Evolutionary conservation across 2,888 invertebrate genomes (phyloP), one percentile per base, ranked within the genome.

Genomic region (Drosophila helvetica): DNA sequence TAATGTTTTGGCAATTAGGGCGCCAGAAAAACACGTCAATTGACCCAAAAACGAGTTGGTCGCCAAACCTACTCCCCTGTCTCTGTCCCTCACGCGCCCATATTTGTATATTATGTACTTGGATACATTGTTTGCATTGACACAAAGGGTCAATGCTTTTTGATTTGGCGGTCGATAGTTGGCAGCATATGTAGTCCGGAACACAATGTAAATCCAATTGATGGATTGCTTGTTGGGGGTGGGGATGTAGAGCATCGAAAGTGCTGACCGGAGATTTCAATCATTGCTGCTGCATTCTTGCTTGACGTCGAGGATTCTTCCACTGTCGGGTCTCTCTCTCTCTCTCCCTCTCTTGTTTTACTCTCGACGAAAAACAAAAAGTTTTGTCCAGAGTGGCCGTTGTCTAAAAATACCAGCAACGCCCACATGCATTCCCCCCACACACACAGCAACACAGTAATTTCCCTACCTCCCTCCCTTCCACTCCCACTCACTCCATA

Each of bases 21-120:
- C 12, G 45, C 43, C 48, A 69, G 53, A 63, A 71, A 74, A 82
- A 86, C 58, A 69, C 53, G 55, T 60, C 75, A 78, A 79, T 80
- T 86, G 85, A 83, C 88, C 88, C 65, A 86, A 74, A 86, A 86
- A 89, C 74, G 76, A 75, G 75, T 64, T 74, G 59, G 58, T 48
- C 55, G 51, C 65, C 55, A 46, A 54, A 53, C 48, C 19, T 8
- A 27, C 8, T 27, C 8, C 27, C 5, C 43, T 33, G 25, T 45
- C 25, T 8, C 67, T 27, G 47, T 15, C 17, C 15, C 19, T 6
- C 42, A 48, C 27, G 25, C 45, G 22, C 10, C 15, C 22, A 22
- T 22, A 48, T 4, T 25, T 17, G 45, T 55, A 27, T 42, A 27
- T 53, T 38, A 69, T 42, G 10, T n/a, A 18, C 15, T 18, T 47